phyloP scores from a whole-genome alignment of 2,113 vertebrate genomes.

The Loxodonta africana region DNA sequence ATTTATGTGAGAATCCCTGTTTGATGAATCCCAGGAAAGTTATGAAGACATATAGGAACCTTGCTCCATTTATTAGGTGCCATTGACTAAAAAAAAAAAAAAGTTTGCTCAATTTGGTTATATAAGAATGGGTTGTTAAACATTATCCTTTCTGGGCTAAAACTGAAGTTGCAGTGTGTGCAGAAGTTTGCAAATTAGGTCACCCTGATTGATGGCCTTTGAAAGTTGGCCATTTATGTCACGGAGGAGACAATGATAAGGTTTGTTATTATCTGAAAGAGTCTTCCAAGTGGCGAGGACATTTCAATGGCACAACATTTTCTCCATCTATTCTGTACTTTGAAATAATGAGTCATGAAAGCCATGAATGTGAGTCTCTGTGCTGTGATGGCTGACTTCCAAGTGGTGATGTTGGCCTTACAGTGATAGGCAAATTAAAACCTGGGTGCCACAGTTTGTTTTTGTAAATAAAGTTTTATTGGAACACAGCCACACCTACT shows the following conservation, averaged over 20 bases:
- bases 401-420: not conserved
- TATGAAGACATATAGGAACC: not conserved
- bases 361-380: not conserved
- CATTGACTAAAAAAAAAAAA: not conserved
- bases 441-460: not conserved
- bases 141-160: constrained; percentile 46
- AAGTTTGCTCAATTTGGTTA: constrained; percentile 40
- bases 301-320: constrained; percentile 27
- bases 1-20: not conserved
- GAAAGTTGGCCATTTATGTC: constrained; percentile 57
- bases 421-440: not conserved
- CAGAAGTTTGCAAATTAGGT: constrained; percentile 42
- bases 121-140: constrained; percentile 50
- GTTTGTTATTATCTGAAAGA: constrained; percentile 26
- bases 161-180: constrained; percentile 50
- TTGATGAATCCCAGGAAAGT: not conserved
- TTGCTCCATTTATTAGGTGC: constrained; percentile 11
- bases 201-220: constrained; percentile 39
- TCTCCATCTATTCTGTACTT: not conserved
- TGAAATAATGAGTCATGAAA: constrained; percentile 35
- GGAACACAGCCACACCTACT: not conserved
- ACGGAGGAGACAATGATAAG: not conserved
- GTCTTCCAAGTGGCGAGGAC: not conserved
- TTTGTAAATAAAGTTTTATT: constrained; percentile 28
- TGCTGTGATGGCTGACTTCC: not conserved